These are phyloP conservation scores for Drosophila sproati DNA, from an alignment of 1,140 invertebrate genomes.

Conservation along the genomic window DNA sequence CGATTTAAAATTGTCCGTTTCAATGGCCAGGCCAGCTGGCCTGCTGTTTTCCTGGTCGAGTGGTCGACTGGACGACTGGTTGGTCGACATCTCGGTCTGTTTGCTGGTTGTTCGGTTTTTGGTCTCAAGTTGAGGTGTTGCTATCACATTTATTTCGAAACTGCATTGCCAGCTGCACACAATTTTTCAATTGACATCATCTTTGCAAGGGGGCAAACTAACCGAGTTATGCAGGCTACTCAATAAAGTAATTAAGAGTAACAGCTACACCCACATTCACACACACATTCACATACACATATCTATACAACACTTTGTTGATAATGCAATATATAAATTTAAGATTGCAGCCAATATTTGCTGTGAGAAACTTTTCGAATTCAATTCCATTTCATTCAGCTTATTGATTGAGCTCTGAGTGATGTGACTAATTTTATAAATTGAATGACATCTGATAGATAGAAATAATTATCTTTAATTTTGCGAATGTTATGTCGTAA, in stretches of 20 bases:
- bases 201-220: constrained; percentile 32
- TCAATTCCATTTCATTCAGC: neutral
- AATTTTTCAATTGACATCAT: constrained; percentile 57
- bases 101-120: neutral
- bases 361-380: constrained; percentile 15
- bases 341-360: constrained; percentile 32
- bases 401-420: neutral
- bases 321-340: neutral
- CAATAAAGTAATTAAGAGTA: constrained; percentile 75
- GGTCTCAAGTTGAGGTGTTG: constrained; percentile 54
- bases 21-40: constrained; percentile 51
- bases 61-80: constrained; percentile 12
- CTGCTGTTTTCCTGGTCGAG: constrained; percentile 16
- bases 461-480: too few species aligned
- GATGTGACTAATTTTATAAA: neutral
- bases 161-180: constrained; percentile 49
- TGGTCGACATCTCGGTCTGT: constrained; percentile 6
- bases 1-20: constrained; percentile 79
- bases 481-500: too few species aligned
- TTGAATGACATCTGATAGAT: neutral
- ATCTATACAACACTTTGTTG: neutral
- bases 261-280: constrained; percentile 17
- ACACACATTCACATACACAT: neutral
- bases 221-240: constrained; percentile 43
- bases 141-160: constrained; percentile 64